Conservation (phyloP, 2,888 invertebrate genomes). For the Drosophila atroscutellata region DNA sequence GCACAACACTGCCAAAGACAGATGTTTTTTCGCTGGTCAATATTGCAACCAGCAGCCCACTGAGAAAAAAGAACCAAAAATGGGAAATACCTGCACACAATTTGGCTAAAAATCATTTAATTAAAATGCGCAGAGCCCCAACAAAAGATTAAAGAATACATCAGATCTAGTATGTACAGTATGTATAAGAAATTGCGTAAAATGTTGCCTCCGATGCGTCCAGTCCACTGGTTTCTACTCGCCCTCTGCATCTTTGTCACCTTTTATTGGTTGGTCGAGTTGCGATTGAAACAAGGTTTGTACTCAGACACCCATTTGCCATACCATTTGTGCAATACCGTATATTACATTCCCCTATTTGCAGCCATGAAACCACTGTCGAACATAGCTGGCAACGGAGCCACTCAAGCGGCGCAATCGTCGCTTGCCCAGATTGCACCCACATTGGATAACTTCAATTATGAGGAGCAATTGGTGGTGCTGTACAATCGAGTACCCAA, state of each 20-base stretch:
- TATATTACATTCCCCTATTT: neutral
- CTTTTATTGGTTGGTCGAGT: constrained; percentile 82
- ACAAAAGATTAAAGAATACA: constrained; percentile 18
- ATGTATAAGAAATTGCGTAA: constrained; percentile 78
- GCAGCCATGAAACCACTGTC: constrained; percentile 73
- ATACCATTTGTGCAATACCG: neutral
- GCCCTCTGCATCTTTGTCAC: constrained; percentile 72
- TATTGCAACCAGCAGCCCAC: constrained; percentile 27
- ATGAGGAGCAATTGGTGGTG: constrained; percentile 90
- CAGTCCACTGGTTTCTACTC: constrained; percentile 79
- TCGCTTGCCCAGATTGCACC: constrained; percentile 24
- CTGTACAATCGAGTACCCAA: constrained; percentile 99
- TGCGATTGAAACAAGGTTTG: constrained; percentile 70
- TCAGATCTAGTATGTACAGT: constrained; percentile 8
- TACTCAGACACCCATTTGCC: neutral
- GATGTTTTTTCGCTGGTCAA: constrained; percentile 46
- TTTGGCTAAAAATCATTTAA: constrained; percentile 25
- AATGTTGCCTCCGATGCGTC: constrained; percentile 82
- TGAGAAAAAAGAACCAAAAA: constrained; percentile 22
- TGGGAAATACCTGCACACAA: constrained; percentile 24
- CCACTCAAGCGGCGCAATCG: constrained; percentile 17
- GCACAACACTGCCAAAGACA: constrained; percentile 16
- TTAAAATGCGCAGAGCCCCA: constrained; percentile 41
- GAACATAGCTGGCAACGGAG: constrained; percentile 36
- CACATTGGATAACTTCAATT: constrained; percentile 67